Evolutionary conservation across 2,888 invertebrate species (phyloP), one percentile per base, ranked within the genome.

Genomic region (Eucera pruinosa): DNA sequence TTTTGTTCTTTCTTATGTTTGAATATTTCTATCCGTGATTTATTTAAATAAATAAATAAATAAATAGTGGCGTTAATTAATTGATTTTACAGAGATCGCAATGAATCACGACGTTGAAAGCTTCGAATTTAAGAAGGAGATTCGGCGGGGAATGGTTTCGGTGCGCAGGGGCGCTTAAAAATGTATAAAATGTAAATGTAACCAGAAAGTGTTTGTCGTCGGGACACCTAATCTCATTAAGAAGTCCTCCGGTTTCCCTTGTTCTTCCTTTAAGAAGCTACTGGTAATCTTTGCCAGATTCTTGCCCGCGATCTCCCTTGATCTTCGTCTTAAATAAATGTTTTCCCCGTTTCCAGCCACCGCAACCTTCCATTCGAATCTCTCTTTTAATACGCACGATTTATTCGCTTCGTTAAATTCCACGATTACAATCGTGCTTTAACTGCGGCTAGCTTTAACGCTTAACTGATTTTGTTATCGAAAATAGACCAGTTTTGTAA

Each of bases 171-270:
- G 83, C 89, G 83, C 90, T 91, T 91, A 91, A 91, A 91, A 91
- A 91, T 91, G 90, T 91, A 91, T 90, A 90, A 91, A 91, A 91
- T 91, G 91, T 90, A 91, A 91, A 91, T 91, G 89, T 89, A 89
- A 88, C 89, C 88, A 71, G 85, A 90, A 89, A 90, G 91, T 91
- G 91, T 90, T 90, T 90, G 89, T 90, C 90, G 88, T 83, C 86
- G 85, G 85, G 83, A 78, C 86, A 84, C 88, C 89, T 92, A 92
- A 92, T 92, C 92, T 91, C 91, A 92, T 92, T 92, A 92, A 91
- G 88, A 92, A 92, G 90, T 92, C 91, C 91, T 89, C 90, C 88
- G 66, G 74, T 84, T 80, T 70, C 84, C 76, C 86, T 83, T 86
- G 79, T 79, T 73, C 83, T 76, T 81, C 71, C 84, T 85, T 76